Conservation (phyloP, 2,113 vertebrate genomes). For the Morone saxatilis region DNA sequence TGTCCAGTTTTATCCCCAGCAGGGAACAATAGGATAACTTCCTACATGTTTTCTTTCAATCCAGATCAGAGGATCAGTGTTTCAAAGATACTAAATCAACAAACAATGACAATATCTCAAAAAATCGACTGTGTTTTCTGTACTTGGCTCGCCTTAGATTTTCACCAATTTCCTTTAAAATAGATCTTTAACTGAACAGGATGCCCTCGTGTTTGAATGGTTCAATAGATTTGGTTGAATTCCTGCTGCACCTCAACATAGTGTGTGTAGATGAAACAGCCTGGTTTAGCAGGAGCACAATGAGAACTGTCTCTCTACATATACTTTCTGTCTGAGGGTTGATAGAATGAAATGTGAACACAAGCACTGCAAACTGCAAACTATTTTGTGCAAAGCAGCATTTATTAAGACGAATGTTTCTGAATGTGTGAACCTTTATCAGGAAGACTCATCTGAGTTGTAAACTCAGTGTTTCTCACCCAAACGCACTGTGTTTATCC, state of each 20-base stretch:
- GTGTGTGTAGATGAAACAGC: background rate
- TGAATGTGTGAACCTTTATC: background rate
- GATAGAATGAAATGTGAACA: background rate
- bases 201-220: background rate
- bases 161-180: background rate
- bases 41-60: conserved; percentile 6
- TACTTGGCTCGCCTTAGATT: background rate
- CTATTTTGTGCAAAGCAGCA: background rate
- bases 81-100: conserved; percentile 4
- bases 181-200: background rate
- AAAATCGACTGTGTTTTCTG: conserved; percentile 3
- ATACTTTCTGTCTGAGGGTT: background rate
- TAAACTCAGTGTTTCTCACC: no score
- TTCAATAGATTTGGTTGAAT: background rate
- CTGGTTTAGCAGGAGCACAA: background rate
- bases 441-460: background rate
- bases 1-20: conserved; percentile 9
- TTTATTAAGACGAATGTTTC: background rate
- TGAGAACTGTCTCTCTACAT: background rate
- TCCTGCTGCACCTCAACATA: background rate
- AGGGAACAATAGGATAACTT: conserved; percentile 6
- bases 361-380: background rate
- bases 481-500: no score
- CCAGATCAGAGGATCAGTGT: conserved; percentile 5
- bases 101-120: background rate